Base-by-base conservation (phyloP, 2,797 vertebrate genomes). In the Sciurus carolinensis region DNA sequence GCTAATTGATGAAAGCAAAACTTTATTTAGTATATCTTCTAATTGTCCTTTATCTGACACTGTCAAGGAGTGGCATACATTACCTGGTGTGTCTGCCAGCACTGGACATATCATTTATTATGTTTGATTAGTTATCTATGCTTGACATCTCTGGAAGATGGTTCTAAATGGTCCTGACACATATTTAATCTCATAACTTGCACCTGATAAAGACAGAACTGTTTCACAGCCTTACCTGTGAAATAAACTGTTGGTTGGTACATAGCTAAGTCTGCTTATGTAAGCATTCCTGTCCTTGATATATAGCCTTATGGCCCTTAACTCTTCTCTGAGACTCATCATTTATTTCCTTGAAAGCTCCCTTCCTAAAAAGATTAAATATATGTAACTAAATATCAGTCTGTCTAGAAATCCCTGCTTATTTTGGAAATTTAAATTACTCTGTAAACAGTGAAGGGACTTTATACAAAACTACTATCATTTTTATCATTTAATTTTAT, bases 361-460 rank as follows among this genome's bases (percentile, higher is more conserved):
- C 2, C 8, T 86, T 18, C 15, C 87, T 75, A 89, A 92, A 90
- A 30, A 83, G 39, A 81, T 89, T 89, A 93, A 86, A 71, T 91
- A 67, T 7, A 80, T 75, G 2, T 44, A 33, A 42, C n/a, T 47
- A 86, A 82, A 85, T 5, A 76, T 73, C 14, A 80, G 11, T 52
- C 85, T 83, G 1, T 28, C 28, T 67, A 84, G 80, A 94, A 83
- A 18, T 66, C 22, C 66, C 26, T 87, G 42, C 36, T 95, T 47
- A 33, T 36, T 91, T 89, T 93, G 44, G 22, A 90, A 91, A 95
- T 44, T 62, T 91, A 82, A 92, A 85, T 94, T 52, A 62, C 0
- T 3, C 15, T n/a, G 17, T 73, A 50, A 42, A 52, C 69, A 80
- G 9, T 71, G 22, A 89, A 93, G 22, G 20, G 4, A 73, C 79